phyloP scores from a whole-genome alignment of 1,140 invertebrate species.

The Diorhabda sublineata region DNA sequence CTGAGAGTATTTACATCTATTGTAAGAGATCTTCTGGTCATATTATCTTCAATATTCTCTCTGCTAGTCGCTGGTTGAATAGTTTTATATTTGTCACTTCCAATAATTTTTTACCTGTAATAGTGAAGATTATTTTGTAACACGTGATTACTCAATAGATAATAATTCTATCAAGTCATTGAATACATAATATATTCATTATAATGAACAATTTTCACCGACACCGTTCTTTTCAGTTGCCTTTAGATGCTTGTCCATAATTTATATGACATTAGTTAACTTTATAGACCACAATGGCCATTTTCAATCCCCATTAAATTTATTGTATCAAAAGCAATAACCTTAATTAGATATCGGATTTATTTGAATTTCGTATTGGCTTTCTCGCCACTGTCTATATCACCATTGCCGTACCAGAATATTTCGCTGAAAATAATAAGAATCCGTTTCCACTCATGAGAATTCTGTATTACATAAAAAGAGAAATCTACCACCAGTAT shows the following conservation, averaged over 20 bases:
- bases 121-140: too few relatives aligned
- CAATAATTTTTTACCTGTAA: too few relatives aligned
- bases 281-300: background rate
- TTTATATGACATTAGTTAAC: background rate
- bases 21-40: too few relatives aligned
- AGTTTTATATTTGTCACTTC: too few relatives aligned
- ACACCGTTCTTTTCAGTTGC: background rate
- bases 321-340: conserved; percentile 10
- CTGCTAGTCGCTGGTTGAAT: too few relatives aligned
- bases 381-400: background rate
- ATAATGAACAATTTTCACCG: background rate
- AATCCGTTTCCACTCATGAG: too few relatives aligned
- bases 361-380: background rate
- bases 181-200: background rate
- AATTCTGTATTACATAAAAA: too few relatives aligned
- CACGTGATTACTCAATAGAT: too few relatives aligned
- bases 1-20: too few relatives aligned
- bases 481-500: too few relatives aligned
- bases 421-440: too few relatives aligned
- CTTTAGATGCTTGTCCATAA: background rate
- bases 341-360: conserved; percentile 9
- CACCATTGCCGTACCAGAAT: background rate
- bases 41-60: too few relatives aligned
- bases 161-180: conserved; percentile 1
- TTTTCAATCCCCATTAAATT: conserved; percentile 11